Evolutionary conservation across 2,113 vertebrate species (phyloP).

Genomic region (Syrmaticus mikado): DNA sequence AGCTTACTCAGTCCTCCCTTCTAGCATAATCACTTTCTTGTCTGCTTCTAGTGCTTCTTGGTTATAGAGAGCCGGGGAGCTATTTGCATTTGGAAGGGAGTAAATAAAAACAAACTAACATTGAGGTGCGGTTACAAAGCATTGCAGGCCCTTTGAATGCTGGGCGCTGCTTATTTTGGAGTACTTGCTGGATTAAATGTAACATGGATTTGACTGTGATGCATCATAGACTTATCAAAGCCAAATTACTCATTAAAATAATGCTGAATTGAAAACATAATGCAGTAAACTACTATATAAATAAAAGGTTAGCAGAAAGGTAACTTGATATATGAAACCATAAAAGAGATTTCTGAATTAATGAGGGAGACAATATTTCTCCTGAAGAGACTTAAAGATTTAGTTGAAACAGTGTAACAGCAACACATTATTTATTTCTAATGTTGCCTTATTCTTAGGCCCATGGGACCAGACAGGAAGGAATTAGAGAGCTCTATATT

Average conservation of each 20-base stretch:
- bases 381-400: constrained; percentile 64
- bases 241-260: constrained; percentile 64
- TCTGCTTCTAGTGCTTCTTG: not conserved
- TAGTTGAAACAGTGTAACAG: constrained; percentile 66
- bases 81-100: constrained; percentile 22
- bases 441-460: constrained; percentile 75
- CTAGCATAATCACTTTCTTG: constrained; percentile 31
- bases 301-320: constrained; percentile 57
- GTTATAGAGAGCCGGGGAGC: not conserved
- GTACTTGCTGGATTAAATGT: not conserved
- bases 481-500: constrained; percentile 80
- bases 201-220: constrained; percentile 22
- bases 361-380: constrained; percentile 72
- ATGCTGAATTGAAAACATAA: constrained; percentile 59
- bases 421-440: constrained; percentile 78
- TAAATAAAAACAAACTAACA: constrained; percentile 44
- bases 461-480: constrained; percentile 79
- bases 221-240: not conserved
- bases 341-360: constrained; percentile 69
- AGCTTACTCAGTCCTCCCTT: not conserved
- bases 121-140: not conserved
- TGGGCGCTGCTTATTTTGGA: constrained; percentile 18
- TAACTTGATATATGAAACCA: constrained; percentile 69
- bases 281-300: constrained; percentile 26
- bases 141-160: not conserved